Evolutionary conservation across 2,888 invertebrate species (phyloP), one percentile per base, ranked within the genome.

Genomic region (Cecidostiba fungosa): DNA sequence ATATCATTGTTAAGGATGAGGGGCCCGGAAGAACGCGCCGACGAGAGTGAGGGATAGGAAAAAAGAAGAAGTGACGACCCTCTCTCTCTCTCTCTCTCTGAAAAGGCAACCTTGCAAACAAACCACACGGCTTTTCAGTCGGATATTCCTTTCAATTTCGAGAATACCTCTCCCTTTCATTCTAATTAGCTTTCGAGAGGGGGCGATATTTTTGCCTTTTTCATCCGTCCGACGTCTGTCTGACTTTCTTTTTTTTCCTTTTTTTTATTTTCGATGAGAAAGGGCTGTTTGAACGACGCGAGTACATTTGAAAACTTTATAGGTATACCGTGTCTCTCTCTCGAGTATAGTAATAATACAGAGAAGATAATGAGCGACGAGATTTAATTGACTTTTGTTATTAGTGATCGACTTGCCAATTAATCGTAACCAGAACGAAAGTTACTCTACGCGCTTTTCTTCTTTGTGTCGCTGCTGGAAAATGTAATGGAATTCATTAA

Each of bases 121-220:
- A 70, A 4, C n/a, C 59, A 8, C 39, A 23, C 23, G 36, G 23
- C 72, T 66, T 66, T 66, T 66, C 66, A 66, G 8, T 26, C 32
- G 23, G 72, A 54, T n/a, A 80, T 80, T 73, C 72, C 80, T 80
- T 80, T 80, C 70, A 80, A 80, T 59, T 39, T 80, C 19, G 54
- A 80, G 72, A 80, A 82, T 76, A 5, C 80, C 54, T 59, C 54
- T 59, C 19, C 10, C 54, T n/a, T n/a, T 78, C 69, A 19, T 78
- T 78, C 66, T 78, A 78, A 78, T 76, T 82, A 82, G 82, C 76
- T 77, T 82, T 82, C 66, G 62, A 82, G 73, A 26, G 69, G 70
- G 23, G 70, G 12, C 29, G 59, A 81, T 82, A 47, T 82, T 43
- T 77, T 62, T 36, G 72, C 47, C 47, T 47, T 47, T 69, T 77